Conservation (phyloP, 1,140 invertebrate genomes). For the Littorina saxatilis region DNA sequence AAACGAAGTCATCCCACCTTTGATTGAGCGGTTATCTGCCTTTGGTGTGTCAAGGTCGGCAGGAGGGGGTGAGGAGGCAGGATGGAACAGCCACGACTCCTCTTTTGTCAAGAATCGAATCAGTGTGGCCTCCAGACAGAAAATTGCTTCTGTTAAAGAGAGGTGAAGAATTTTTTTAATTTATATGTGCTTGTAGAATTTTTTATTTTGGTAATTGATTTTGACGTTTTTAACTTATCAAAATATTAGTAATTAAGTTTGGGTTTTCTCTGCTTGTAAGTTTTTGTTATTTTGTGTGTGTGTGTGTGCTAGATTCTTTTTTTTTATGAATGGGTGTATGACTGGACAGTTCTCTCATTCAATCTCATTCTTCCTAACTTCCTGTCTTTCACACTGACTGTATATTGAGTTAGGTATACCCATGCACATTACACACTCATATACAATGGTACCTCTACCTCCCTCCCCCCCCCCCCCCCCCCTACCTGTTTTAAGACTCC, state of each 20-base stretch:
- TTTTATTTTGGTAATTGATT: neutral
- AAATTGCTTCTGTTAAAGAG: conserved; percentile 16
- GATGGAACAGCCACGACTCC: neutral
- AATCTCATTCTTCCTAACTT: no score
- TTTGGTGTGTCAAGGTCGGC: neutral
- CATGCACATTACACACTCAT: no score
- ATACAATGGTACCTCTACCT: no score
- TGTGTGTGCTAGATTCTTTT: neutral
- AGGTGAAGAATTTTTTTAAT: neutral
- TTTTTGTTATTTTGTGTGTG: conserved; percentile 6
- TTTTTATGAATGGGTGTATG: conserved; percentile 12
- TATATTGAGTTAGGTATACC: no score
- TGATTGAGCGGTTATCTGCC: conserved; percentile 32
- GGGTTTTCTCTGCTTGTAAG: neutral
- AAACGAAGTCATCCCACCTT: conserved; percentile 20
- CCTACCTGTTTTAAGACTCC: no score
- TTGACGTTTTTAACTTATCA: neutral
- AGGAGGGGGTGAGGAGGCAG: neutral
- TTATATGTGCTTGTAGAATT: no score
- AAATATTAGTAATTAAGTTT: neutral
- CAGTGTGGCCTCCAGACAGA: conserved; percentile 2
- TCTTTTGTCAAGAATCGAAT: neutral
- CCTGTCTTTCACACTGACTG: no score
- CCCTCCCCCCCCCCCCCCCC: no score
- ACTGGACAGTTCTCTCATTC: no score